Percentiles rank a stretch among this genome's conserved stretches.
Evolutionary conservation across 2,888 invertebrate species (phyloP).

Genomic region (Calliphora vomitoria): DNA sequence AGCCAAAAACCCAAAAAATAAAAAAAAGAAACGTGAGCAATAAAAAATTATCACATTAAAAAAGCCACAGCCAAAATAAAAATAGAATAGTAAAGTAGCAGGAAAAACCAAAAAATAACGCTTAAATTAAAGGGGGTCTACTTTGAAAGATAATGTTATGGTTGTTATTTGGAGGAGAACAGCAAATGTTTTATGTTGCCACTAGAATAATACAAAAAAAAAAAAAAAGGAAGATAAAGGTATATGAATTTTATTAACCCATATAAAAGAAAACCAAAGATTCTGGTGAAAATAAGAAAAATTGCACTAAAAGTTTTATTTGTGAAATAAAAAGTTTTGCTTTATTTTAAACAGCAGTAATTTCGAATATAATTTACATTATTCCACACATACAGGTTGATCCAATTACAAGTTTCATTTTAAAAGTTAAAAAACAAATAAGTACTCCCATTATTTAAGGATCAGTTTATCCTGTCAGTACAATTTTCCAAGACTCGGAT

Average conservation of each 20-base stretch:
- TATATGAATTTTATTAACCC: constrained; percentile 62
- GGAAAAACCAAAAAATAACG: not conserved
- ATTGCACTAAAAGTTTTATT: not conserved
- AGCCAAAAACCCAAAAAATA: constrained; percentile 4
- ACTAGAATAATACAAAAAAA: not conserved
- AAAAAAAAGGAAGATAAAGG: constrained; percentile 3
- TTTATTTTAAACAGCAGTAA: not conserved
- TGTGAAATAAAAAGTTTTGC: not conserved
- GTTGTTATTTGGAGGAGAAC: constrained; percentile 37
- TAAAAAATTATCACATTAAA: constrained; percentile 72
- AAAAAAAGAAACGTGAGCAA: constrained; percentile 64
- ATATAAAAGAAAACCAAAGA: constrained; percentile 15
- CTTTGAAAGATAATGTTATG: constrained; percentile 44
- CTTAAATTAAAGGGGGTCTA: constrained; percentile 46
- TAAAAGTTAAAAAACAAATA: too few species aligned
- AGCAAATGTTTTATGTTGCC: constrained; percentile 23
- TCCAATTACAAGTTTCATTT: too few species aligned
- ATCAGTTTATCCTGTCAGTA: too few species aligned
- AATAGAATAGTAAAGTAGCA: constrained; percentile 13
- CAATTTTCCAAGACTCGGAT: too few species aligned
- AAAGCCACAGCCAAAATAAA: constrained; percentile 29
- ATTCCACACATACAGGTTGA: too few species aligned
- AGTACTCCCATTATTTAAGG: too few species aligned
- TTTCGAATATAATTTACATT: not conserved
- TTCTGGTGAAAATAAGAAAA: not conserved